phyloP scores from a whole-genome alignment of 2,888 invertebrate genomes.

The Andricus curvator region DNA sequence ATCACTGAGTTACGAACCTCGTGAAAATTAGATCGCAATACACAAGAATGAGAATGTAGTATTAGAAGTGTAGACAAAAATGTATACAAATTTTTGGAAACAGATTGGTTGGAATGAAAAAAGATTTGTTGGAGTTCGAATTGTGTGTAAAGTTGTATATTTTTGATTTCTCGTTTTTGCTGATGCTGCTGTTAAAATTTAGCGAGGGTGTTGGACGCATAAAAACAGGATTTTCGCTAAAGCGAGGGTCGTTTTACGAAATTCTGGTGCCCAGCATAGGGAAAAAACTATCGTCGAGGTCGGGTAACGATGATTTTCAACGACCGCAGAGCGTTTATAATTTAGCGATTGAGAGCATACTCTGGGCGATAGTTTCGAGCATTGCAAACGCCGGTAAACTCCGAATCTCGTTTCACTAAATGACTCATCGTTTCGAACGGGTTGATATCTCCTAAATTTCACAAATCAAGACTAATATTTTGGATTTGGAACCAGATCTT shows the following conservation, averaged over 20 bases:
- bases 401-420: not conserved
- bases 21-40: not conserved
- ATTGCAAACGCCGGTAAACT: not conserved
- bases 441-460: not conserved
- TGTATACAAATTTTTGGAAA: not conserved
- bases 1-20: not conserved
- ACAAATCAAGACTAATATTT: not conserved
- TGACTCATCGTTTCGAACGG: not conserved
- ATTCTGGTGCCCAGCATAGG: not conserved
- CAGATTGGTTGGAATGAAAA: not conserved
- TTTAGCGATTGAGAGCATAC: conserved; percentile 6
- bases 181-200: not conserved
- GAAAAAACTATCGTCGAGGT: not conserved
- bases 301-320: not conserved
- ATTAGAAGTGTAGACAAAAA: not conserved
- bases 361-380: not conserved
- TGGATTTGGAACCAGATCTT: not conserved
- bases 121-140: not conserved
- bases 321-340: conserved; percentile 12
- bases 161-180: conserved; percentile 5
- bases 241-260: conserved; percentile 7
- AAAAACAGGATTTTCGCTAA: not conserved
- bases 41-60: not conserved
- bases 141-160: not conserved
- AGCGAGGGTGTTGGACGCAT: not conserved